These are phyloP conservation scores for Apodemia zela DNA, from an alignment of 2,888 invertebrate species.

Conservation along the genomic window DNA sequence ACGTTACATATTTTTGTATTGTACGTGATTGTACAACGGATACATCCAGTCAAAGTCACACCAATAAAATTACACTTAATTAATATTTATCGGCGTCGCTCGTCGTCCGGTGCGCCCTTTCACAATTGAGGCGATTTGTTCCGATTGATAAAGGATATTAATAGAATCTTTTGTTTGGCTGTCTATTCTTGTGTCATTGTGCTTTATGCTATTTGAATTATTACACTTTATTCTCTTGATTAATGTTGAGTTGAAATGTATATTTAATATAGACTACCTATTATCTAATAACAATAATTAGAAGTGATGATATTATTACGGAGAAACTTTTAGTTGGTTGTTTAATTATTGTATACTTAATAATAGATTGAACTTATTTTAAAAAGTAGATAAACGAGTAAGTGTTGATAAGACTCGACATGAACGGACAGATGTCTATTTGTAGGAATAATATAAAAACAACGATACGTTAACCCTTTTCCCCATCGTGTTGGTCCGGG, in stretches of 20 bases:
- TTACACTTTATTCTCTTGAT: conserved; percentile 4
- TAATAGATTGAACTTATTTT: no score
- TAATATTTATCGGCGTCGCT: conserved; percentile 41
- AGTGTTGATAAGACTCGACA: no score
- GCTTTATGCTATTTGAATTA: conserved; percentile 1
- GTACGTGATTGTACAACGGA: conserved; percentile 15
- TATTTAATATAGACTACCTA: no score
- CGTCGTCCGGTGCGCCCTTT: conserved; percentile 30
- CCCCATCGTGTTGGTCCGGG: no score
- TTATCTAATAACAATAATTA: no score
- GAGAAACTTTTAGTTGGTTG: no score
- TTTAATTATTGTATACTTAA: no score
- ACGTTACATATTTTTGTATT: conserved; percentile 15
- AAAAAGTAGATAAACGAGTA: no score
- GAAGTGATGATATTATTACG: no score
- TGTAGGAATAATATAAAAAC: no score
- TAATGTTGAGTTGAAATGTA: neutral
- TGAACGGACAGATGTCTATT: no score
- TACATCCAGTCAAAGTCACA: conserved; percentile 31
- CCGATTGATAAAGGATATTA: conserved; percentile 25
- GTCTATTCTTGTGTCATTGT: conserved; percentile 18
- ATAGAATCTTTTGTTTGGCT: conserved; percentile 23
- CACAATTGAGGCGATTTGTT: conserved; percentile 23
- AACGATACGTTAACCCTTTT: no score
- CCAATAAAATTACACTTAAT: conserved; percentile 38